phyloP scores from a whole-genome alignment of 2,113 vertebrate species.

The Phalacrocorax aristotelis region DNA sequence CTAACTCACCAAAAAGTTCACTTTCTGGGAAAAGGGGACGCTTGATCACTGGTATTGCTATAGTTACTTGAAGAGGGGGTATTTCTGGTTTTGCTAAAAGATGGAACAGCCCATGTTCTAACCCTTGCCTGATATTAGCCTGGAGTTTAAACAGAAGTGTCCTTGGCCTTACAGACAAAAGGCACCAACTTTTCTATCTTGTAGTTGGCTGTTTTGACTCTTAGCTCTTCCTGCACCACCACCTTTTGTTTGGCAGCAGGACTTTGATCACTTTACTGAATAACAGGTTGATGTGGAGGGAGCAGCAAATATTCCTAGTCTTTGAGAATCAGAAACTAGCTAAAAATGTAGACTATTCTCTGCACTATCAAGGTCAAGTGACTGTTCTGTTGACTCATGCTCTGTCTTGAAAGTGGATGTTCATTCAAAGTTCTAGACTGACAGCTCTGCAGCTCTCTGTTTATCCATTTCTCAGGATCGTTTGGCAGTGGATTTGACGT shows the following conservation, averaged over 20 bases:
- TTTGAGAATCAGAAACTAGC: neutral
- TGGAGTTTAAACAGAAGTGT: neutral
- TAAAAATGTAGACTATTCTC: neutral
- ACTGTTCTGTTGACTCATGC: neutral
- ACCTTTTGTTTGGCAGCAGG: neutral
- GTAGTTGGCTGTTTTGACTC: neutral
- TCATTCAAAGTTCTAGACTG: neutral
- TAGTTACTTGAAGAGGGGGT: neutral
- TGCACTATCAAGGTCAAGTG: neutral
- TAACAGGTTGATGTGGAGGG: neutral
- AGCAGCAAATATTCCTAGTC: neutral
- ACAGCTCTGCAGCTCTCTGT: neutral
- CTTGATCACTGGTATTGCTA: rapidly evolving
- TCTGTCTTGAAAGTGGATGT: neutral
- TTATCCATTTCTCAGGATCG: neutral
- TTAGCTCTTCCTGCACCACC: neutral
- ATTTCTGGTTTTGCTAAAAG: neutral
- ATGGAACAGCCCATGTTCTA: neutral
- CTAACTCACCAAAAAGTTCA: neutral
- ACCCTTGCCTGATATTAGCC: neutral
- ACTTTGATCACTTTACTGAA: neutral
- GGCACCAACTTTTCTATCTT: neutral
- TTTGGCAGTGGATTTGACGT: neutral
- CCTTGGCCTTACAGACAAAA: neutral
- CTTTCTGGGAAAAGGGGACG: neutral